Evolutionary conservation across 2,113 vertebrate species (phyloP).

Genomic region (Elephantulus edwardii): DNA sequence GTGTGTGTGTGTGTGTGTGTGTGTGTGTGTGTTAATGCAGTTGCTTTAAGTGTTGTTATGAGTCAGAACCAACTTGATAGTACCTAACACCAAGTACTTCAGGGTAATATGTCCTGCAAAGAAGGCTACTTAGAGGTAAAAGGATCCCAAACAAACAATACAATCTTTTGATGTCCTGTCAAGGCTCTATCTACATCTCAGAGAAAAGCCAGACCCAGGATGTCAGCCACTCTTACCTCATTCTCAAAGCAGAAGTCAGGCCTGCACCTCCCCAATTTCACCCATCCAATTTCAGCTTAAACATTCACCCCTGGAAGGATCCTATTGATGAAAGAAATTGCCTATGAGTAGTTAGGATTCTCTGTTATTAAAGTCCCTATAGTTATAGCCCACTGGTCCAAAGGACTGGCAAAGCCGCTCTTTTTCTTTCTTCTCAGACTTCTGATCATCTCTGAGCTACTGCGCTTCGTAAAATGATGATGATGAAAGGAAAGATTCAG

Average conservation of each 20-base stretch:
- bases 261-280: too few relatives aligned
- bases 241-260: neutral
- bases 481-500: neutral
- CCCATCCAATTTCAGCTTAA: neutral
- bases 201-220: neutral
- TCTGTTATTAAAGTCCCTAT: neutral
- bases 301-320: neutral
- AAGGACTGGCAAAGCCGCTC: neutral
- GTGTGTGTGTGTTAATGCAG: too few relatives aligned
- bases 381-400: neutral
- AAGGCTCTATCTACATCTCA: neutral
- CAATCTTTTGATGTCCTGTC: neutral
- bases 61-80: too few relatives aligned
- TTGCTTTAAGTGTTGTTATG: too few relatives aligned
- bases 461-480: neutral
- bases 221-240: neutral
- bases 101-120: neutral
- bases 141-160: too few relatives aligned
- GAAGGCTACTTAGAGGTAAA: neutral
- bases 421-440: neutral
- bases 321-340: neutral
- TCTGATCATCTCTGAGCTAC: neutral
- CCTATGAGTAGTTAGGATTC: neutral
- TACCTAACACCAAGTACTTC: neutral
- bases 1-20: too few relatives aligned